Base-by-base conservation (phyloP, 2,113 vertebrate genomes). In the Chloroceryle aenea region DNA sequence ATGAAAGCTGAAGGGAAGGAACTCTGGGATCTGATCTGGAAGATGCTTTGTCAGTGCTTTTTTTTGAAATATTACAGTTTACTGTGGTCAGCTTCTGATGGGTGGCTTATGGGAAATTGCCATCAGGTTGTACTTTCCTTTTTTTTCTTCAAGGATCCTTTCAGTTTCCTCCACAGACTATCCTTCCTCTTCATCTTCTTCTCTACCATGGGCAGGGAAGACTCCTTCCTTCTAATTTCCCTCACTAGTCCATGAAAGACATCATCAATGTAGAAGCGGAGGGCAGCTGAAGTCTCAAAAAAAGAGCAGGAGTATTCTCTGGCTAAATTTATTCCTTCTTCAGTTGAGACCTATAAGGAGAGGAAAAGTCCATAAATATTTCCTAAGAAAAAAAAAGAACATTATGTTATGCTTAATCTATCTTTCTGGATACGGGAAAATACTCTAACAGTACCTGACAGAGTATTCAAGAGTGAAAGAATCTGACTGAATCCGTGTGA, bases 251-350 rank as follows among this genome's bases (percentile, higher is more conserved):
- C 97, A 3, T 98, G 97, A 83, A 99, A 99, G 13, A 98, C 98
- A 42, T 99, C 98, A 53, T 99, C 98, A 23, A 98, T 98, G 90
- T 98, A 98, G 86, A 98, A 98, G 38, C 98, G 97, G 34, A 98
- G 98, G 0, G 98, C 98, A 7, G 98, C 98, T 6, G 98, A 99
- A 5, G 98, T 99, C 97, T 99, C 98, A 69, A 98, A 99, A 95
- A 99, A 99, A 12, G 98, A 98, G 73, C 98, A 98, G 34, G 97
- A 98, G 43, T 98, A 98, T 92, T 98, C 98, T 85, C 98, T 93
- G 56, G 98, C 98, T 97, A 99, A 96, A 68, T 92, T 98, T 78
- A 94, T 96, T 27, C 98, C 98, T 97, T 99, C 98, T 95, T 99
- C 98, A 59, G 97, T 98, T 5, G 98, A 98, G 32, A 99, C 98